Percentiles rank a stretch among this genome's conserved stretches.
Conservation (phyloP, 1,140 invertebrate genomes). For the Drosophila lini region DNA sequence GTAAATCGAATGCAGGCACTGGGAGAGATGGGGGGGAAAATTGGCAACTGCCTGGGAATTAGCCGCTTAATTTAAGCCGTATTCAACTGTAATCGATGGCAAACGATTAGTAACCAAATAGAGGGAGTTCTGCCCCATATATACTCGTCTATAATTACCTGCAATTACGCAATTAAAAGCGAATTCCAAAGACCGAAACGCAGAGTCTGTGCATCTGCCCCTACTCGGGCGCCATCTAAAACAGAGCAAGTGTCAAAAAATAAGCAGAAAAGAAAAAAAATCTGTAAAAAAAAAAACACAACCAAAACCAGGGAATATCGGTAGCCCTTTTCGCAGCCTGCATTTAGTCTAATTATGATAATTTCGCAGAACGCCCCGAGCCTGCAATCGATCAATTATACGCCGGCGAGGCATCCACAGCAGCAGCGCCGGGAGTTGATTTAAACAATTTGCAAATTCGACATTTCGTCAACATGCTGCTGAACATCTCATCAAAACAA, state of each 20-base stretch:
- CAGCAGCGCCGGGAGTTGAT: constrained; percentile 42
- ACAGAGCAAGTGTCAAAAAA: constrained; percentile 25
- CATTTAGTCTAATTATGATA: constrained; percentile 82
- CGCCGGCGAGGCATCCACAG: not conserved
- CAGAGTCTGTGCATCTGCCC: not conserved
- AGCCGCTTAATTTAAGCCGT: constrained; percentile 19
- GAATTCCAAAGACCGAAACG: constrained; percentile 13
- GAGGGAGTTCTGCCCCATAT: not conserved
- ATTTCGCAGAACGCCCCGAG: constrained; percentile 64
- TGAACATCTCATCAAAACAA: constrained; percentile 82
- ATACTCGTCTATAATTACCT: constrained; percentile 5
- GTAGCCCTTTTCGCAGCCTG: constrained; percentile 40
- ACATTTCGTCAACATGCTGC: constrained; percentile 82
- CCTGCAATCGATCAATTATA: constrained; percentile 81
- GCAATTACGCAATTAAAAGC: constrained; percentile 37
- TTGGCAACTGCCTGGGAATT: not conserved
- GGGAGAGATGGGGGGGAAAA: not conserved
- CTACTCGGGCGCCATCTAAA: constrained; percentile 36
- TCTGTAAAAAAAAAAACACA: not conserved
- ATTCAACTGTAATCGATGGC: constrained; percentile 22
- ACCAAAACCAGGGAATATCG: not conserved
- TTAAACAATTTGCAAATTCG: constrained; percentile 82
- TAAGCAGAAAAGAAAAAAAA: not conserved
- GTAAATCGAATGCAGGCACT: not conserved
- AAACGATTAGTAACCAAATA: constrained; percentile 3